Base-by-base conservation (phyloP, 2,113 vertebrate genomes). In the Chloropsis hardwickii region DNA sequence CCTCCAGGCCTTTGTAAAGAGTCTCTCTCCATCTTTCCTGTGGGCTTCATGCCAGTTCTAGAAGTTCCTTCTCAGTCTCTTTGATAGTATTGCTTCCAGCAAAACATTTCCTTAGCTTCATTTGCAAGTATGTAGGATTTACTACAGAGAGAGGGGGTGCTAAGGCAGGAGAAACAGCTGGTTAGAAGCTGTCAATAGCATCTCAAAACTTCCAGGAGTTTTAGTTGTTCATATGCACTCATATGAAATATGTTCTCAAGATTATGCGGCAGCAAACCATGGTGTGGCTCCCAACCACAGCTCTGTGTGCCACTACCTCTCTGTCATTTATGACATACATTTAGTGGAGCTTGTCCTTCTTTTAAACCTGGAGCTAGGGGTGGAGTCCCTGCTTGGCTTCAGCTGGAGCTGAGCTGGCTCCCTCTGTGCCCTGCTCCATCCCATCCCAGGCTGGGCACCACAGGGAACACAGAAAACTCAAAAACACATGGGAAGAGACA, bases 221-320 rank as follows among this genome's bases (percentile, higher is more conserved):
- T 66, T 66, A 82, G 86, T 31, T 18, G 11, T 73, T 97, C 65
- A 67, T 92, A 92, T 45, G 53, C 29, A 62, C 31, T 47, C 15
- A 0, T 24, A 67, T 57, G 66, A 92, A 87, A 54, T 39, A 62
- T 0, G 5, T 40, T 60, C 67, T 94, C 8, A 67, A 45, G 61
- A 72, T 83, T 70, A 83, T 54, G 45, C 48, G 33, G 50, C 50
- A 54, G 31, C 12, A 71, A 80, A 56, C 45, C 54, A 67, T 14
- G 79, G 70, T 67, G 90, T 81, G 93, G 92, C 79, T 97, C 97
- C 88, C 97, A 98, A 84, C 66, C 69, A 80, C 84, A 91, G 80
- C 76, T 76, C 60, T 42, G 18, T 33, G 91, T 92, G 80, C 92
- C 93, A 92, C 42, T 81, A 65, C 60, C 71, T 66, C 51, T 88